phyloP scores from a whole-genome alignment of 2,797 vertebrate species.

The Meda fulgida region DNA sequence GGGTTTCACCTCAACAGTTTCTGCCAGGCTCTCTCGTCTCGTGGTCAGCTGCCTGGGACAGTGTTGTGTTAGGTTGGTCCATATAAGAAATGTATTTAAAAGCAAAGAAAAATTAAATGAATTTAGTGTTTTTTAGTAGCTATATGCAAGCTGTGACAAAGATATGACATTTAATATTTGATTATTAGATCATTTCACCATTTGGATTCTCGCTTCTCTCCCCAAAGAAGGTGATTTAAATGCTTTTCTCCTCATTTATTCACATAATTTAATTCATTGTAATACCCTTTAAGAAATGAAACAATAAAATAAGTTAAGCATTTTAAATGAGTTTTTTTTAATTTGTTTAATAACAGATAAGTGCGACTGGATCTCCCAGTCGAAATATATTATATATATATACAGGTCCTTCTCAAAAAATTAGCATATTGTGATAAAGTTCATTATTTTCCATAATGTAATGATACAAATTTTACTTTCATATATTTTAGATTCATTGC shows the following conservation, averaged over 20 bases:
- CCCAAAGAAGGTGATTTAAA: not conserved
- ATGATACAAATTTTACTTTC: no score
- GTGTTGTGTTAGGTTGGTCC: not conserved
- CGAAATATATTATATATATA: not conserved
- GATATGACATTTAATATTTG: not conserved
- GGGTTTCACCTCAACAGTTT: slow-evolving; percentile 26
- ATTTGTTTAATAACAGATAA: not conserved
- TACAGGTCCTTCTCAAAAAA: no score
- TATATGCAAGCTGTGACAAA: not conserved
- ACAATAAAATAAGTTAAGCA: not conserved
- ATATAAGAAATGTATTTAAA: not conserved
- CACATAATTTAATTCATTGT: not conserved
- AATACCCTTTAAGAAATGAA: not conserved
- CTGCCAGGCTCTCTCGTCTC: slow-evolving; percentile 34
- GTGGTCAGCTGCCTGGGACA: slow-evolving; percentile 18
- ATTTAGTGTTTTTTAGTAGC: not conserved
- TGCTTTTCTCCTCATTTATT: not conserved
- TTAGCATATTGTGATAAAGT: no score
- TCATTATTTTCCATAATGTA: no score
- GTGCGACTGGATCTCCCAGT: no score
- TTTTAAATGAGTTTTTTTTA: not conserved
- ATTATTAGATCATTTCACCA: not conserved
- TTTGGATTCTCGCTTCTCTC: not conserved
- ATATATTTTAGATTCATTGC: no score
- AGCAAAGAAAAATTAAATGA: not conserved